Conservation (phyloP, 1,140 invertebrate genomes). For the Colletes latitarsis region DNA sequence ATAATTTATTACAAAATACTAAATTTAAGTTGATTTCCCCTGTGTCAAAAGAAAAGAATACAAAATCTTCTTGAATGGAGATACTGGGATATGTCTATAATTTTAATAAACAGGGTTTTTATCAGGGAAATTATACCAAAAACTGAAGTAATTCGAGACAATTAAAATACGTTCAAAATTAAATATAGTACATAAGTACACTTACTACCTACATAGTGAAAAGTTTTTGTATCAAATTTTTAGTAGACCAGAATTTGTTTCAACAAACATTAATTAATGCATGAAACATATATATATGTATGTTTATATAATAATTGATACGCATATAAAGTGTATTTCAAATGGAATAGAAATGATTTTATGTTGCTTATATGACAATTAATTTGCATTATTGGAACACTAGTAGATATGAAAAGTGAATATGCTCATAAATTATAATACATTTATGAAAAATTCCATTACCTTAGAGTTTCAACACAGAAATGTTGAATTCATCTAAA, state of each 20-base stretch:
- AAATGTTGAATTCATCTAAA: neutral
- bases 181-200: neutral
- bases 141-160: neutral
- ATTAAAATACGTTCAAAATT: neutral
- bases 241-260: neutral
- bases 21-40: slow-evolving; percentile 71
- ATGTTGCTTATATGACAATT: neutral
- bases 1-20: slow-evolving; percentile 89
- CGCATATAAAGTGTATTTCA: neutral
- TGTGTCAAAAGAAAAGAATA: slow-evolving; percentile 60
- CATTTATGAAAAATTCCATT: neutral
- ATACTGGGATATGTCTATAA: slow-evolving; percentile 2
- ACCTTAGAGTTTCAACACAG: neutral
- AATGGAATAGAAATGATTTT: neutral
- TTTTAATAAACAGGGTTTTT: slow-evolving; percentile 47
- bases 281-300: neutral
- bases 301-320: neutral
- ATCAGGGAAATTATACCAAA: slow-evolving; percentile 33
- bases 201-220: neutral
- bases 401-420: neutral
- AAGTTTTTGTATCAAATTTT: slow-evolving; percentile 6
- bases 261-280: neutral
- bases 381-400: neutral
- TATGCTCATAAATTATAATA: neutral
- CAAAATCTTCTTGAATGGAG: slow-evolving; percentile 59